Conservation (phyloP, 2,113 vertebrate species). For the Cepphus grylle region DNA sequence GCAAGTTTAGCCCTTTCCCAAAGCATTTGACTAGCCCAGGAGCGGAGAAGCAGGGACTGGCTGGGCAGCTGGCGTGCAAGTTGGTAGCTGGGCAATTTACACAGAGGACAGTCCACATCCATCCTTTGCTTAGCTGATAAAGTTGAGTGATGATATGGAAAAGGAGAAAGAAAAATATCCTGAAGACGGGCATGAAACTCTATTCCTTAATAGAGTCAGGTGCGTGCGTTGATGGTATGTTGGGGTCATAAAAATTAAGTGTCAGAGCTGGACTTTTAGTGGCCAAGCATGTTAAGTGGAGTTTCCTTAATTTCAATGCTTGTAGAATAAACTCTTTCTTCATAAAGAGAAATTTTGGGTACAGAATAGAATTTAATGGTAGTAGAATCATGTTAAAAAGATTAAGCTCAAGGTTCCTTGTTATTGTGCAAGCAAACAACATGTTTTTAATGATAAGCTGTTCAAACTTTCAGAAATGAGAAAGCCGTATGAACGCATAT, state of each 20-base stretch:
- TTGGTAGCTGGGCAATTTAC: background rate
- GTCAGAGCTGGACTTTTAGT: background rate
- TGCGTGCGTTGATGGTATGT: background rate
- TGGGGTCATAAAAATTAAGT: background rate
- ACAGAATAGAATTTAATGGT: background rate
- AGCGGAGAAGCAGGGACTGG: background rate
- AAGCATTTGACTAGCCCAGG: background rate
- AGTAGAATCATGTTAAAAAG: background rate
- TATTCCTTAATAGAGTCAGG: background rate
- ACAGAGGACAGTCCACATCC: background rate
- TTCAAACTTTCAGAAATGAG: background rate
- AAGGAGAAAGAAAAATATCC: background rate
- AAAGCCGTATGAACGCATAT: background rate
- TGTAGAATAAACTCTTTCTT: background rate
- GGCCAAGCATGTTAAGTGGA: background rate
- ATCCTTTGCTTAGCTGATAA: background rate
- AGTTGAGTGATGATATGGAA: background rate
- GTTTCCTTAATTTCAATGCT: background rate
- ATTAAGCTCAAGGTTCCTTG: background rate
- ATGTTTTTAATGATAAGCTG: background rate
- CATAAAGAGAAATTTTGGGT: background rate
- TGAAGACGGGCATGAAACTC: background rate
- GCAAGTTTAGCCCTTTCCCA: background rate
- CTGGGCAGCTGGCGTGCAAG: background rate
- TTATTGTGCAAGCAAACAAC: background rate